A percentile compares a stretch with the other conserved stretches of the same genome.
phyloP scores from a whole-genome alignment of 2,888 invertebrate species.

The Eutolmus rufibarbis region DNA sequence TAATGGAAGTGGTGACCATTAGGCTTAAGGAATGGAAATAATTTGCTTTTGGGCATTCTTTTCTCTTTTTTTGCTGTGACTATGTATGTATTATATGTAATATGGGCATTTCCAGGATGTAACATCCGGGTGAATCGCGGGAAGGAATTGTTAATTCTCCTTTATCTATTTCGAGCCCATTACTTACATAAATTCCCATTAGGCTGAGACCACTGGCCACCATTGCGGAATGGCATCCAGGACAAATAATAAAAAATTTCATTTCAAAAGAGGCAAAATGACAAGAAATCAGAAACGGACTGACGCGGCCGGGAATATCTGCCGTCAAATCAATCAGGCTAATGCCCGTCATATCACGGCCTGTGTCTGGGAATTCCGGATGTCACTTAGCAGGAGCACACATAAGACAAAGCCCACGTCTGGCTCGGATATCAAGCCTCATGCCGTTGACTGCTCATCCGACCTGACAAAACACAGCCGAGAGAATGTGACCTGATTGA shows the following conservation, averaged over 20 bases:
- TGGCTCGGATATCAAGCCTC: neutral
- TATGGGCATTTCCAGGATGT: neutral
- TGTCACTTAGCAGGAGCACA: neutral
- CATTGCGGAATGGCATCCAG: neutral
- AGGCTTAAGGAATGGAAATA: neutral
- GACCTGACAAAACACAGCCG: neutral
- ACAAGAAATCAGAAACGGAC: constrained; percentile 9
- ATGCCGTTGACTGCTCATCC: neutral
- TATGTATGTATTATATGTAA: neutral
- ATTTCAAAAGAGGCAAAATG: constrained; percentile 10
- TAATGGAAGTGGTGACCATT: neutral
- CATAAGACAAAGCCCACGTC: neutral
- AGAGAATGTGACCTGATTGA: neutral
- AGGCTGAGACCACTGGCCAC: neutral
- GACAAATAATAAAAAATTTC: neutral
- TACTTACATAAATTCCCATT: neutral
- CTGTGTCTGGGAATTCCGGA: neutral
- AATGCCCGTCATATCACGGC: constrained; percentile 6
- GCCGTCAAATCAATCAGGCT: constrained; percentile 31
- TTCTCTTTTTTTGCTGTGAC: neutral
- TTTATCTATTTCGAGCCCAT: neutral
- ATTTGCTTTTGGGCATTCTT: neutral
- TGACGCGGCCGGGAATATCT: neutral
- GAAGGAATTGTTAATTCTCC: neutral
- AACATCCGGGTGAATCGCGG: neutral